These are phyloP conservation scores for Stercorarius parasiticus DNA, from an alignment of 2,113 vertebrate genomes.

Conservation along the genomic window DNA sequence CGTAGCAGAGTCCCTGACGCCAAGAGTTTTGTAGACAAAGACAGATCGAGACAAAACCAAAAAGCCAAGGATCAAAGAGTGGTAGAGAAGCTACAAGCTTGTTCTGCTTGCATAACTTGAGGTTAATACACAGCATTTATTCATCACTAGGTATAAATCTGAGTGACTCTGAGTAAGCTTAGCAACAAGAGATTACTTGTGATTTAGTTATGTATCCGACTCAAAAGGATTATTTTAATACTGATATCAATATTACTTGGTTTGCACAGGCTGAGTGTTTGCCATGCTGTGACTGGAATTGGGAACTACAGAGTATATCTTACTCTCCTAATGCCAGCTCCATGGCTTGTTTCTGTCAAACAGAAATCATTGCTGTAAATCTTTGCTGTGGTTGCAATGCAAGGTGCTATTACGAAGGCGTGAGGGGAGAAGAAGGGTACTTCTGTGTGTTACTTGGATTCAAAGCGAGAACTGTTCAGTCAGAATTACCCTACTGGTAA, in stretches of 20 bases:
- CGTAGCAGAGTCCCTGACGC: not conserved
- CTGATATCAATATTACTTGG: not conserved
- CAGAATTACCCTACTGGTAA: not conserved
- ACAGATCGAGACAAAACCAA: not conserved
- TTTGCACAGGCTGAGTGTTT: not conserved
- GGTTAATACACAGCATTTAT: not conserved
- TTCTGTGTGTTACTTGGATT: not conserved
- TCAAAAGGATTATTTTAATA: conserved; percentile 48
- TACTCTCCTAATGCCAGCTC: not conserved
- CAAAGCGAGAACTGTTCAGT: not conserved
- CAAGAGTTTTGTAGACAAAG: not conserved
- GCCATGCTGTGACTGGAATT: not conserved
- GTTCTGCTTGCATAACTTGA: not conserved
- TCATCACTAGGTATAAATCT: not conserved
- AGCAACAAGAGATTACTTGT: conserved; percentile 7
- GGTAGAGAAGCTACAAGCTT: not conserved
- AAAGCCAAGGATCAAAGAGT: not conserved
- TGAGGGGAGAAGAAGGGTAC: not conserved
- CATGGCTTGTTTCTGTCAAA: not conserved
- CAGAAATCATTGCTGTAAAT: not conserved
- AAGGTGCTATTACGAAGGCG: not conserved
- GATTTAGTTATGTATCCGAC: not conserved
- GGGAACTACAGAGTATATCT: not conserved
- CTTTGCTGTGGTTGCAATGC: not conserved
- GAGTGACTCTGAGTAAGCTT: not conserved